Percentiles rank a stretch among this genome's conserved stretches.
phyloP scores from a whole-genome alignment of 2,113 vertebrate genomes.

The Telmatochromis sp. region DNA sequence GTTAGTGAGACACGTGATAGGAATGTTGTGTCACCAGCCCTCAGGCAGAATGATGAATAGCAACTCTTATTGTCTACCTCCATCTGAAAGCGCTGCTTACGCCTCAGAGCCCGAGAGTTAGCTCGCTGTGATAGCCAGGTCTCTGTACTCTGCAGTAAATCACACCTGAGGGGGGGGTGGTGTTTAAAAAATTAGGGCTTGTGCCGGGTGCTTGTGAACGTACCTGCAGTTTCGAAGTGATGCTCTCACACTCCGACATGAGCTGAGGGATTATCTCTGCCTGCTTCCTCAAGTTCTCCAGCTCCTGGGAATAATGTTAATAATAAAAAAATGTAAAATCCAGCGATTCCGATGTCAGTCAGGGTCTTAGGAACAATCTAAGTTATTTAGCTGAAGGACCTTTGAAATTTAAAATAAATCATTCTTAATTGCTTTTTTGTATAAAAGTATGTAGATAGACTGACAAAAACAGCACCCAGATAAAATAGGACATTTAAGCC shows the following conservation, averaged over 20 bases:
- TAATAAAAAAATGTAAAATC: not conserved
- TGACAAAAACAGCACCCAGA: not conserved
- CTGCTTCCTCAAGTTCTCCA: constrained; percentile 91
- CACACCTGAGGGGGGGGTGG: not conserved
- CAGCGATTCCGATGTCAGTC: not conserved
- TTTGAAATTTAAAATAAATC: not conserved
- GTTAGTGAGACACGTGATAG: constrained; percentile 7
- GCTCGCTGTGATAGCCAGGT: not conserved
- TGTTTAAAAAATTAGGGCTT: not conserved
- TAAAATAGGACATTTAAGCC: not conserved
- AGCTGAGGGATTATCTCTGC: constrained; percentile 93
- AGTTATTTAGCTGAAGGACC: not conserved
- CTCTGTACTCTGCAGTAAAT: not conserved
- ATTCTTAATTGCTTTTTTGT: not conserved
- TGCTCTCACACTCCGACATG: constrained; percentile 87
- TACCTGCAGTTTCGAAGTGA: constrained; percentile 89
- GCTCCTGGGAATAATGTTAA: constrained; percentile 69
- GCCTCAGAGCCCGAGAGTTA: not conserved
- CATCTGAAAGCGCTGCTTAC: not conserved
- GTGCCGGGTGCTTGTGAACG: not conserved
- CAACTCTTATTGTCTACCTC: not conserved
- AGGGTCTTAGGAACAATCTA: not conserved
- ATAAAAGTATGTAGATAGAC: not conserved
- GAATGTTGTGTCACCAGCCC: constrained; percentile 31
- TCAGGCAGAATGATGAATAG: constrained; percentile 14